Conservation (phyloP, 2,888 invertebrate species). For the Acronicta alni region DNA sequence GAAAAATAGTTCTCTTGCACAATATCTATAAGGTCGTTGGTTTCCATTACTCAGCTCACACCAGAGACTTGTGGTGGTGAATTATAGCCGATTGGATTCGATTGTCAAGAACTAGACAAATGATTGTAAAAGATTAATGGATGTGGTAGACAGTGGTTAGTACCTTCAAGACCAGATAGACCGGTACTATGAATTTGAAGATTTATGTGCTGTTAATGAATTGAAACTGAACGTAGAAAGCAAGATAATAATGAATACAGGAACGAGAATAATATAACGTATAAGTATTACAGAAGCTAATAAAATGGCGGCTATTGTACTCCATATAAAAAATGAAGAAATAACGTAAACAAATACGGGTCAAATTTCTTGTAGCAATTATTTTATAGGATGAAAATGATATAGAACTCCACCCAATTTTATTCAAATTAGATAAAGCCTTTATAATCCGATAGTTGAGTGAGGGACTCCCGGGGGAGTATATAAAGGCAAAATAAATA, state of each 20-base stretch:
- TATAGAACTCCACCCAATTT: constrained; percentile 11
- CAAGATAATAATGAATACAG: not conserved
- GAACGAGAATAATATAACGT: not conserved
- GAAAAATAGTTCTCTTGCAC: constrained; percentile 35
- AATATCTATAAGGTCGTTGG: constrained; percentile 35
- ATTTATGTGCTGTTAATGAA: constrained; percentile 28
- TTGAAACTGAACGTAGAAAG: constrained; percentile 2
- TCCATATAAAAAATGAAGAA: too few relatives aligned
- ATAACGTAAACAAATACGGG: constrained; percentile 1
- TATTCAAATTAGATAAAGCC: constrained; percentile 46
- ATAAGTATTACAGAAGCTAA: not conserved
- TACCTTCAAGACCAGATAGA: constrained; percentile 19
- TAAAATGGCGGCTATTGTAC: too few relatives aligned
- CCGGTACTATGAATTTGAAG: constrained; percentile 16
- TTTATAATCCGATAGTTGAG: constrained; percentile 23
- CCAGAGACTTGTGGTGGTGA: constrained; percentile 39
- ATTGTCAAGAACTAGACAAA: constrained; percentile 54
- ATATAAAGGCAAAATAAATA: constrained; percentile 16
- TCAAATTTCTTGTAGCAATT: constrained; percentile 1
- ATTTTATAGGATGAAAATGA: constrained; percentile 4
- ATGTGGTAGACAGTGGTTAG: constrained; percentile 28
- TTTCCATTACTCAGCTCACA: constrained; percentile 52
- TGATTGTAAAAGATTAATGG: constrained; percentile 51
- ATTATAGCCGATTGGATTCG: constrained; percentile 48
- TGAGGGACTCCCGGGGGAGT: constrained; percentile 14